A percentile compares a stretch with the other conserved stretches of the same genome.
Evolutionary conservation across 2,113 vertebrate species (phyloP).

Genomic region (Dromas ardeola): DNA sequence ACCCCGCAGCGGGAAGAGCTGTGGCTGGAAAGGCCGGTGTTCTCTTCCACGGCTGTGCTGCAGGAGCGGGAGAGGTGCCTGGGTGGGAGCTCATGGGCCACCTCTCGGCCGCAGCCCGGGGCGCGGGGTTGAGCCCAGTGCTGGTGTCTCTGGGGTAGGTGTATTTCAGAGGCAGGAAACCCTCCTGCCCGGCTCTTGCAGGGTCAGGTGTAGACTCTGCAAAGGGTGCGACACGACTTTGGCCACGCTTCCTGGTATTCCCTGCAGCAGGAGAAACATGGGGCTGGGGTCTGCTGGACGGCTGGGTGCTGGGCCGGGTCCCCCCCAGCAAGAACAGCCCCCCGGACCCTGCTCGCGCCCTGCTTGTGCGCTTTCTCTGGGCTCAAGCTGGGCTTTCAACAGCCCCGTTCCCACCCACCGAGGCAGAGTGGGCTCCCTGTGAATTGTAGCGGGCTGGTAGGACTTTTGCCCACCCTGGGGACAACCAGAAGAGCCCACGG

Average conservation of each 20-base stretch:
- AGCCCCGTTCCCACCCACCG: background rate
- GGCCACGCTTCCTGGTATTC: accelerated
- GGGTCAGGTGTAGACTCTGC: accelerated
- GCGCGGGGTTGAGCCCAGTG: background rate
- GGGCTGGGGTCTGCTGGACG: background rate
- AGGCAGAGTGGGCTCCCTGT: background rate
- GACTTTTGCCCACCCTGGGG: accelerated
- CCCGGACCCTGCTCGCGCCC: accelerated
- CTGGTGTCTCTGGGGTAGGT: background rate
- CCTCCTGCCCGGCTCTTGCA: background rate
- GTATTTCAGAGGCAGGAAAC: background rate
- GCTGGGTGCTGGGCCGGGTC: background rate
- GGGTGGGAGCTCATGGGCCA: background rate
- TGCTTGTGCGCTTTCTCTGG: accelerated
- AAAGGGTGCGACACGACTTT: accelerated
- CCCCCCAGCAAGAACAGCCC: background rate
- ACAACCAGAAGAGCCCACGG: background rate
- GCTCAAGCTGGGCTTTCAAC: background rate
- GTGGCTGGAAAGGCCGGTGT: background rate
- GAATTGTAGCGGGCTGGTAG: accelerated
- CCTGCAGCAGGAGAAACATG: accelerated
- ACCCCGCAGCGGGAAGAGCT: accelerated
- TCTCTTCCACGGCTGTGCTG: background rate
- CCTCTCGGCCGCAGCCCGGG: background rate
- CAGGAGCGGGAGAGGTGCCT: background rate